Percentiles rank a stretch among this genome's conserved stretches.
Evolutionary conservation across 2,888 invertebrate species (phyloP).

Genomic region (Cyclophora punctaria): DNA sequence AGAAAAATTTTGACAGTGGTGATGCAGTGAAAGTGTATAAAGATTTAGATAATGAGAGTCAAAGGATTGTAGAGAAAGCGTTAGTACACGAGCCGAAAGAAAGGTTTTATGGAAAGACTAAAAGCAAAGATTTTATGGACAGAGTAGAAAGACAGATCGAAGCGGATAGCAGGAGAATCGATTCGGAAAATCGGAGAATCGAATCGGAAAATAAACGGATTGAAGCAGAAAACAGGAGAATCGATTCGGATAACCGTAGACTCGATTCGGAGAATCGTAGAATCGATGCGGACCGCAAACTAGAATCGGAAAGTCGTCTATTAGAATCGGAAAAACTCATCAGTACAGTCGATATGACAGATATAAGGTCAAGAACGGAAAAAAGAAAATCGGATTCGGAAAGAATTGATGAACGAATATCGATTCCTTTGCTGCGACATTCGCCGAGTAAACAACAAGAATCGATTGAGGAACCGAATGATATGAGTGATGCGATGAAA

Average conservation of each 20-base stretch:
- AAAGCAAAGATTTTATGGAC: neutral
- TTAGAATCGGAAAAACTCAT: too few species aligned
- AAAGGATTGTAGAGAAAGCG: constrained; percentile 30
- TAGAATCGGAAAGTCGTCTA: too few species aligned
- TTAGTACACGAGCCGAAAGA: constrained; percentile 27
- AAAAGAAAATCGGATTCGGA: neutral
- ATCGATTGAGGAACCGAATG: constrained; percentile 17
- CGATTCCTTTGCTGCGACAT: constrained; percentile 78
- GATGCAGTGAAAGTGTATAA: neutral
- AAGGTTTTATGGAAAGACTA: neutral
- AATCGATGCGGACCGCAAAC: too few species aligned
- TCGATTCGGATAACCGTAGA: neutral
- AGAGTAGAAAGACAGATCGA: too few species aligned
- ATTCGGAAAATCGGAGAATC: neutral
- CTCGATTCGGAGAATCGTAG: too few species aligned
- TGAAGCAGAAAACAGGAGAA: constrained; percentile 2
- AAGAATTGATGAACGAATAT: constrained; percentile 37
- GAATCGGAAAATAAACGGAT: neutral
- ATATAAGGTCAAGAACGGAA: too few species aligned
- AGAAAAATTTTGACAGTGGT: constrained; percentile 11
- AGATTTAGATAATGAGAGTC: constrained; percentile 7
- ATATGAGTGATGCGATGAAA: constrained; percentile 55
- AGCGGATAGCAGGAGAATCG: constrained; percentile 1
- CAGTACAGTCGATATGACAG: too few species aligned
- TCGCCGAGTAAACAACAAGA: constrained; percentile 35